Evolutionary conservation across 2,888 invertebrate genomes (phyloP), one percentile per base, ranked within the genome.

Genomic region (Plebejus anna): DNA sequence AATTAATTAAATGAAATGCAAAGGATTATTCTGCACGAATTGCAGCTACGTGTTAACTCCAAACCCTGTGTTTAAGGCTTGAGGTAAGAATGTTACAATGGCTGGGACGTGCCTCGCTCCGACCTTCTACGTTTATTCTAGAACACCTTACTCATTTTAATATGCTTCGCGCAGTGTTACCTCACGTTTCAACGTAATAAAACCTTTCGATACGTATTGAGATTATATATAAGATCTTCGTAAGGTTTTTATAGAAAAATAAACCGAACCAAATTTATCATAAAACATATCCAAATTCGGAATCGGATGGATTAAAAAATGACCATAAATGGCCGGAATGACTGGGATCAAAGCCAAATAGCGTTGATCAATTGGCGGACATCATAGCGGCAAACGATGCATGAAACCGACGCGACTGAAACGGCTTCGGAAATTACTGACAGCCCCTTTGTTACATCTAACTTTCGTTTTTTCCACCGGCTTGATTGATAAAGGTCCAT

Each of bases 1-100:
- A 89, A 88, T 88, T 88, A 88, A 88, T 88, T 87, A 85, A 86
- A 88, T 82, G 82, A 86, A 87, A 87, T 84, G 85, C 84, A 84
- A 84, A 82, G 82, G 83, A 84, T 85, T 84, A 84, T 84, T 84
- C 82, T 82, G 80, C 79, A 81, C 78, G 82, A 84, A 81, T 79
- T 83, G 84, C 82, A 84, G 80, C 77, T 80, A 82, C 82, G 82
- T 82, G 83, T 79, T 82, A 81, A 83, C 82, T 78, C 79, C 75
- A 78, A 79, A 78, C 76, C 75, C 76, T 76, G 76, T 73, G 72
- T 77, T 77, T 77, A 76, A 71, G 76, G 77, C 51, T 76, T 78
- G 73, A 76, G 79, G 76, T 76, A 79, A 79, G 80, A 82, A 80
- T 80, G 80, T 81, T 78, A 78, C 80, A 79, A 83, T 81, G 80